Evolutionary conservation across 2,113 vertebrate genomes (phyloP).

Genomic region (Halcyon malimbica): DNA sequence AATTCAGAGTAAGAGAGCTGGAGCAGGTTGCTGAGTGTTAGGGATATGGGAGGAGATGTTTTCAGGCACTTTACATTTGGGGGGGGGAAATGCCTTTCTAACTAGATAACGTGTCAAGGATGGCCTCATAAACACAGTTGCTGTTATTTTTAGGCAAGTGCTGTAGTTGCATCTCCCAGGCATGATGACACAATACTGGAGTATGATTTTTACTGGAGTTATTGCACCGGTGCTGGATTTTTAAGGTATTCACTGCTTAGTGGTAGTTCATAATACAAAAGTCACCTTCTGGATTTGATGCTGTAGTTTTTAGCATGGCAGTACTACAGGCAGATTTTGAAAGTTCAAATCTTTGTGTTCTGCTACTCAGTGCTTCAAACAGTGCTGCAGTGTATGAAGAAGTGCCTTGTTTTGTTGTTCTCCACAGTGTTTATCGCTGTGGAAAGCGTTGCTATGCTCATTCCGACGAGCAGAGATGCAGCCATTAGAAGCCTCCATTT

Average conservation of each 20-base stretch:
- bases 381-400: neutral
- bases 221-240: neutral
- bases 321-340: neutral
- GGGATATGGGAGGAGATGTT: neutral
- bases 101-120: neutral
- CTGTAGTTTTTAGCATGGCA: neutral
- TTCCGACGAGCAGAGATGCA: neutral
- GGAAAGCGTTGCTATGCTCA: neutral
- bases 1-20: neutral
- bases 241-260: fast-evolving
- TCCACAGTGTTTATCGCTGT: neutral
- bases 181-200: fast-evolving
- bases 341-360: fast-evolving
- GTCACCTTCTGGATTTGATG: neutral
- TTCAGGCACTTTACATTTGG: neutral
- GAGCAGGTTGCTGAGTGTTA: neutral
- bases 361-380: neutral
- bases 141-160: neutral
- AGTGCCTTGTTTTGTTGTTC: neutral
- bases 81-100: neutral
- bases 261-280: neutral
- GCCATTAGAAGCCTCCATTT: neutral
- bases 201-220: neutral
- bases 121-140: neutral
- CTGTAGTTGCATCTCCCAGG: neutral